Evolutionary conservation across 2,113 vertebrate species (phyloP).

Genomic region (Hypanus sabinus): DNA sequence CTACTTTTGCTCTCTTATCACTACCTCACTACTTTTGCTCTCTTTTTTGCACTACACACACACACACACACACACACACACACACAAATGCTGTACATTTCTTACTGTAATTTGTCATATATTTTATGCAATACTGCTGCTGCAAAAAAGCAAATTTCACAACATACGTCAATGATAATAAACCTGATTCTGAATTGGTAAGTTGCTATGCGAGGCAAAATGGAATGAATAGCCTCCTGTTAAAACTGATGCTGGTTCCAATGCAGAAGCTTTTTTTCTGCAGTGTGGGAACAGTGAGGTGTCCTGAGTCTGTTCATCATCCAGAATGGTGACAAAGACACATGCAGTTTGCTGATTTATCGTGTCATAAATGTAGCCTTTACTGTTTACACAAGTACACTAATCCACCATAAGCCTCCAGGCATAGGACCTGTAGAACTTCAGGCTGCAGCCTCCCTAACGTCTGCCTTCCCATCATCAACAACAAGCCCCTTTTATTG

Average conservation of each 20-base stretch:
- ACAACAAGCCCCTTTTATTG: constrained; percentile 27
- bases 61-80: no score
- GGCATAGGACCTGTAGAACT: neutral
- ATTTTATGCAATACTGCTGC: no score
- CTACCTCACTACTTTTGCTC: no score
- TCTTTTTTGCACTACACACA: no score
- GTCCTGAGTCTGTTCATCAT: neutral
- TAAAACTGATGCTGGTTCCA: neutral
- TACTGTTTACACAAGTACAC: constrained; percentile 19
- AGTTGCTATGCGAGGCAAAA: no score
- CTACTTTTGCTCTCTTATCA: no score
- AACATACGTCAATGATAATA: no score
- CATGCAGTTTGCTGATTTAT: neutral
- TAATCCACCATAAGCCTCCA: constrained; percentile 15
- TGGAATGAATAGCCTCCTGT: neutral
- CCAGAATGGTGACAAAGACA: neutral
- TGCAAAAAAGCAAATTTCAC: no score
- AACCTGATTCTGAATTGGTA: no score
- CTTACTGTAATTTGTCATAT: no score
- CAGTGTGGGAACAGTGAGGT: neutral
- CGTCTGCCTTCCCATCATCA: neutral
- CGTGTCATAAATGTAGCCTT: constrained; percentile 1
- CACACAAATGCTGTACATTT: no score
- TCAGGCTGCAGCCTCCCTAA: neutral
- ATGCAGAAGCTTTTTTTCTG: neutral